Evolutionary conservation across 2,113 vertebrate genomes (phyloP), one percentile per base, ranked within the genome.

Genomic region (Bubalus kerabau): DNA sequence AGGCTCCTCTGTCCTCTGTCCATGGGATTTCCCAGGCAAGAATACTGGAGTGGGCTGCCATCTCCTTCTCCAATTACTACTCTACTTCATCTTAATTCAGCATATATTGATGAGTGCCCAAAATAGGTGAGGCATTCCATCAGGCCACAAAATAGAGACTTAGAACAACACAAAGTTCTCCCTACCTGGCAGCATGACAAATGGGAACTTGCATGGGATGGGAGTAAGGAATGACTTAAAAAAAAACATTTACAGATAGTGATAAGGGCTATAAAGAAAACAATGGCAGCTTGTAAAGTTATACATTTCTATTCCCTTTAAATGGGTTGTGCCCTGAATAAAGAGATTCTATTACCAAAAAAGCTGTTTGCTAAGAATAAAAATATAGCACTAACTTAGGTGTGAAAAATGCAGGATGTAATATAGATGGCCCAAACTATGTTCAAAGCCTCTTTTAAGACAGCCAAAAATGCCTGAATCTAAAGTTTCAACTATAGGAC

Each of bases 381-480:
- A 98, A 92, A 88, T 88, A 89, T 6, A 95, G 76, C 67, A 92
- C 93, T 95, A 94, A 95, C 88, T 86, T 80, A 85, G 92, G 91
- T 71, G 57, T 21, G 32, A 95, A 95, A 91, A 94, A 96, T 82
- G 71, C 32, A 89, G 78, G 93, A 83, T 82, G 67, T 76, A 97
- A 92, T 71, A 94, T 36, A 93, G 52, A 86, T 80, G 48, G 50
- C 67, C 88, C 92, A 88, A 92, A 91, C 46, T 81, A 93, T 32
- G 76, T 81, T 95, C 97, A 96, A 96, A 94, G 83, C 57, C 82
- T 95, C 85, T 96, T 97, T 96, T 86, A 95, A 98, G 50, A 92
- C 40, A 93, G 40, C 83, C 95, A 91, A 88, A 95, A 87, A 90
- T 91, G 87, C 83, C 88, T 60, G 36, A 94, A 21, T 89, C 92